Conservation (phyloP, 2,797 vertebrate genomes). For the Sebastes diaconus region DNA sequence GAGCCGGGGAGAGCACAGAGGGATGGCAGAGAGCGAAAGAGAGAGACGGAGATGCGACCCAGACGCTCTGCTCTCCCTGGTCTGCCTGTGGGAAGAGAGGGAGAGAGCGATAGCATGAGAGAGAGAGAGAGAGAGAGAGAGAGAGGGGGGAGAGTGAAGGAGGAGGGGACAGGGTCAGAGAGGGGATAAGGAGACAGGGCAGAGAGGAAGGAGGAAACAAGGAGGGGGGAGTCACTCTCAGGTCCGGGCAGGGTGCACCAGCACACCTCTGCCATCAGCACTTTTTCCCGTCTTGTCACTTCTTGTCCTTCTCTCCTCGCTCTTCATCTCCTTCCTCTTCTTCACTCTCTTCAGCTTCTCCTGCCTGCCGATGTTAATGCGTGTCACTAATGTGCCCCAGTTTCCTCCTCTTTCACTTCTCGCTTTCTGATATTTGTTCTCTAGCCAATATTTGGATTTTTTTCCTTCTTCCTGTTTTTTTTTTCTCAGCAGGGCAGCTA, state of each 20-base stretch:
- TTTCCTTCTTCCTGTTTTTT: slow-evolving; percentile 17
- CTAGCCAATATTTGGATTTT: slow-evolving; percentile 6
- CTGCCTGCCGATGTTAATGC: slow-evolving; percentile 36
- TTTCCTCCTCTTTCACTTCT: slow-evolving; percentile 42
- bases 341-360: slow-evolving; percentile 10
- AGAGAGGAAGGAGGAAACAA: slow-evolving; percentile 20
- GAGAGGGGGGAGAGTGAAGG: slow-evolving; percentile 32
- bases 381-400: slow-evolving; percentile 65
- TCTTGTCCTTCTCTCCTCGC: slow-evolving; percentile 13
- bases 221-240: slow-evolving; percentile 40
- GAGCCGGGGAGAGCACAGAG: slow-evolving; percentile 51
- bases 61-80: slow-evolving; percentile 43
- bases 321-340: slow-evolving; percentile 14
- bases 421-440: slow-evolving; percentile 19
- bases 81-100: slow-evolving; percentile 64
- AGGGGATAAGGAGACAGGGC: slow-evolving; percentile 6
- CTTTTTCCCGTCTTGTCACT: slow-evolving; percentile 49
- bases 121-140: slow-evolving; percentile 18
- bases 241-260: slow-evolving; percentile 48
- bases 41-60: slow-evolving; percentile 51
- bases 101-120: background rate
- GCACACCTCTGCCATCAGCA: slow-evolving; percentile 67
- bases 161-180: slow-evolving; percentile 57
- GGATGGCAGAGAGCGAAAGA: slow-evolving; percentile 22
- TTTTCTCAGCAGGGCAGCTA: slow-evolving; percentile 49